phyloP scores from a whole-genome alignment of 1,140 invertebrate genomes.

The Aricia agestis region DNA sequence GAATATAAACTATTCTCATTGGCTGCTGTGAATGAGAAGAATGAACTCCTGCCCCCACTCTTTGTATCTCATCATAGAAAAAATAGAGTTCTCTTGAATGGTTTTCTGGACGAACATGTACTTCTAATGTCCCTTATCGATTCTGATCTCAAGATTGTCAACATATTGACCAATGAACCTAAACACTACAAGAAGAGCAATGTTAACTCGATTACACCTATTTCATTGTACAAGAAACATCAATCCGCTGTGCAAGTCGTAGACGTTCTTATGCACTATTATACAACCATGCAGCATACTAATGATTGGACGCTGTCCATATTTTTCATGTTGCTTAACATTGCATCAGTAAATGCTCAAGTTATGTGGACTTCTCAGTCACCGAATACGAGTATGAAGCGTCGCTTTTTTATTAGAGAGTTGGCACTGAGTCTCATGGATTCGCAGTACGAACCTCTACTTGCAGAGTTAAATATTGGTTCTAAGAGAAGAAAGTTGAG shows the following conservation, averaged over 20 bases:
- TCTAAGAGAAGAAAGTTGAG: slow-evolving; percentile 19
- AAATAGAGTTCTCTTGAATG: slow-evolving; percentile 46
- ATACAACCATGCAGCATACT: slow-evolving; percentile 66
- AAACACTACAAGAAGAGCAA: slow-evolving; percentile 50
- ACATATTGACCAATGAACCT: slow-evolving; percentile 54
- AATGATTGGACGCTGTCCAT: slow-evolving; percentile 74
- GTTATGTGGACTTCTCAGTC: slow-evolving; percentile 56
- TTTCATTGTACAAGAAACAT: slow-evolving; percentile 61
- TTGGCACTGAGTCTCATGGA: slow-evolving; percentile 61
- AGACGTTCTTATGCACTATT: slow-evolving; percentile 69
- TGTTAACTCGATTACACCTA: slow-evolving; percentile 37
- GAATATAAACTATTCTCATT: slow-evolving; percentile 55
- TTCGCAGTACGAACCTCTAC: slow-evolving; percentile 26
- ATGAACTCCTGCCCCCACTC: slow-evolving; percentile 53
- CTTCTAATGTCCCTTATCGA: slow-evolving; percentile 51
- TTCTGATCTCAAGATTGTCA: slow-evolving; percentile 41
- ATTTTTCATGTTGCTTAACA: slow-evolving; percentile 73
- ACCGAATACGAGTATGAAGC: slow-evolving; percentile 39
- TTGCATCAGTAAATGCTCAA: slow-evolving; percentile 74
- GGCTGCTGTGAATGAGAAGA: slow-evolving; percentile 49
- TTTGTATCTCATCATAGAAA: slow-evolving; percentile 56
- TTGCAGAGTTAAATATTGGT: slow-evolving; percentile 11
- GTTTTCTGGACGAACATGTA: slow-evolving; percentile 53
- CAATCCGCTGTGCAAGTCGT: slow-evolving; percentile 64
- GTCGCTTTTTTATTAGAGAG: slow-evolving; percentile 61